These are phyloP conservation scores for Dasyornis broadbenti DNA, from an alignment of 2,113 vertebrate species.

Conservation along the genomic window DNA sequence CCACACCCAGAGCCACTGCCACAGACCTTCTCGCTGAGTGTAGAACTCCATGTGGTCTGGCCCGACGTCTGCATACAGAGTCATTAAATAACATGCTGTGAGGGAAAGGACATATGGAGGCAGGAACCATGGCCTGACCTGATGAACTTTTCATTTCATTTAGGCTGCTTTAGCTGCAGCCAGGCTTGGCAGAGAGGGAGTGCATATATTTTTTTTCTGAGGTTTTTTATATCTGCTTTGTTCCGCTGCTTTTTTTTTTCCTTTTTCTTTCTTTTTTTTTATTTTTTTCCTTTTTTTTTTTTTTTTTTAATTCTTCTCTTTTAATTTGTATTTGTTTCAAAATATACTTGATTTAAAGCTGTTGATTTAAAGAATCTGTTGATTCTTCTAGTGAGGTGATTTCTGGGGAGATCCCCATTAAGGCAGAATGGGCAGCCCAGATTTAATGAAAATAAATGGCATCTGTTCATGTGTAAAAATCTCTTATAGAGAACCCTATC, in stretches of 20 bases:
- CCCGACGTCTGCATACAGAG: neutral
- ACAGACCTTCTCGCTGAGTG: accelerated
- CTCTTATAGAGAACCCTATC: neutral
- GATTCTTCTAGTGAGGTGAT: neutral
- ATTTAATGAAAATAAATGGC: constrained; percentile 34
- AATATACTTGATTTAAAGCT: neutral
- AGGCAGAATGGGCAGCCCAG: neutral
- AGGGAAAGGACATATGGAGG: neutral
- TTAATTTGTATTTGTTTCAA: neutral
- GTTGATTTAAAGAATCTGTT: no score
- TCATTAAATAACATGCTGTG: neutral
- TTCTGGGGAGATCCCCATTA: neutral
- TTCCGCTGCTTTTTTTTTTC: neutral
- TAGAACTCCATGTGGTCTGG: neutral
- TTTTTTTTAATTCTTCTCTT: neutral
- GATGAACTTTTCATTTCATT: constrained; percentile 10
- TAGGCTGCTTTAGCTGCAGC: neutral
- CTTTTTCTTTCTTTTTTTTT: neutral
- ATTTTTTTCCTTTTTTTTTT: neutral
- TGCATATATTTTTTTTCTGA: no score
- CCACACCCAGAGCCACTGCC: neutral
- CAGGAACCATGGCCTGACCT: neutral
- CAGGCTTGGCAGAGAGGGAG: neutral
- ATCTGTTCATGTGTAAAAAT: neutral
- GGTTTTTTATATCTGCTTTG: neutral